Evolutionary conservation across 2,888 invertebrate genomes (phyloP).

Genomic region (Nowickia ferox): DNA sequence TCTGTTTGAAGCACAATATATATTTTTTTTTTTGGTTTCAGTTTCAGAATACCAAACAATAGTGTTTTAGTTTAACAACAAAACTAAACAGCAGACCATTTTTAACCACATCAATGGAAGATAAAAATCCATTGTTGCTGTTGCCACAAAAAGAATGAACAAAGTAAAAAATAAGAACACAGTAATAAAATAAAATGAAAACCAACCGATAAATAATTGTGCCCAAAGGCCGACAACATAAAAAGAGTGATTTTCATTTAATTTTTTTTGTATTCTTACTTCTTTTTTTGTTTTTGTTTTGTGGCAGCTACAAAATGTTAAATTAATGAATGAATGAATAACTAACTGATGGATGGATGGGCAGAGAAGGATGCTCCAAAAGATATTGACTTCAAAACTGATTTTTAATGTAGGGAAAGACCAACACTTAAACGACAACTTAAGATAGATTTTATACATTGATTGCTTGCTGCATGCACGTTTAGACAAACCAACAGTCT

Average conservation of each 20-base stretch:
- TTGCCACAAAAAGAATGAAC: slow-evolving; percentile 26
- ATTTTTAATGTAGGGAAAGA: slow-evolving; percentile 27
- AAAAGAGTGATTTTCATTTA: slow-evolving; percentile 41
- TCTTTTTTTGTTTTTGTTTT: slow-evolving; percentile 13
- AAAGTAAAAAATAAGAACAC: not conserved
- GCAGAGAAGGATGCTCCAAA: slow-evolving; percentile 10
- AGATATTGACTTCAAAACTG: slow-evolving; percentile 40
- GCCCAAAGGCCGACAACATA: slow-evolving; percentile 78
- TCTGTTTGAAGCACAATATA: slow-evolving; percentile 34
- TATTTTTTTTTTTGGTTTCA: slow-evolving; percentile 42
- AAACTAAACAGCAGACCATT: slow-evolving; percentile 33
- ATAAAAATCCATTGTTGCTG: slow-evolving; percentile 68
- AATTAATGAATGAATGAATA: slow-evolving; percentile 60
- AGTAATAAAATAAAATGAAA: slow-evolving; percentile 57
- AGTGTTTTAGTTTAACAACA: slow-evolving; percentile 43
- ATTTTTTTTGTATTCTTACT: not conserved
- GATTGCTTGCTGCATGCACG: slow-evolving; percentile 8
- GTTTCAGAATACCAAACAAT: slow-evolving; percentile 43
- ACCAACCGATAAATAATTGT: slow-evolving; percentile 81
- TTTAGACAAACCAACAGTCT: not conserved
- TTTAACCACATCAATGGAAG: slow-evolving; percentile 64
- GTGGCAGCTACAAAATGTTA: slow-evolving; percentile 43
- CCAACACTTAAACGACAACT: slow-evolving; percentile 39
- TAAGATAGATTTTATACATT: slow-evolving; percentile 26
- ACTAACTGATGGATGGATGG: slow-evolving; percentile 33